Evolutionary conservation across 92 coral and sea anemone species (phyloP).

Genomic region (Epizoanthus ramosus): DNA sequence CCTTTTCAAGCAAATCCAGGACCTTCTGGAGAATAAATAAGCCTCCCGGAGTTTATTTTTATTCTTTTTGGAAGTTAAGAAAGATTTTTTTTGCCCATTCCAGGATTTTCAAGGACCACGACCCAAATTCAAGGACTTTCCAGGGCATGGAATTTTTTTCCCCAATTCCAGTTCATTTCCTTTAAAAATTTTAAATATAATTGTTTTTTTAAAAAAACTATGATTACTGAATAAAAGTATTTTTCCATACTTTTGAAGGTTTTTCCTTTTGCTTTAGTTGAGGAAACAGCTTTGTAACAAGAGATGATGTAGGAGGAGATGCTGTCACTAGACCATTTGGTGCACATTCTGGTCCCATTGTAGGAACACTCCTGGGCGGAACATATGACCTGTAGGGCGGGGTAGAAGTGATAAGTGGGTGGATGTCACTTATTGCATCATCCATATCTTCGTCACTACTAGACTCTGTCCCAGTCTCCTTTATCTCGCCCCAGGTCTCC

Average conservation of each 20-base stretch:
- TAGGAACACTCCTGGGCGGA: not conserved
- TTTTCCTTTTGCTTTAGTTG: slow-evolving; percentile 76
- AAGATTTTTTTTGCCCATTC: no score
- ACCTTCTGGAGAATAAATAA: no score
- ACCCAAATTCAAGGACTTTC: no score
- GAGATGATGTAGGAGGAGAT: slow-evolving; percentile 95
- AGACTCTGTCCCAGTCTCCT: slow-evolving; percentile 56
- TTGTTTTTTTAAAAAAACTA: no score
- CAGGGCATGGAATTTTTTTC: no score
- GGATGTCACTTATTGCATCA: slow-evolving; percentile 73
- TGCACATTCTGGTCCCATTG: not conserved
- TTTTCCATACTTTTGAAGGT: slow-evolving; percentile 34
- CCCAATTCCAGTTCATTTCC: no score
- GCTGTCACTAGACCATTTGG: slow-evolving; percentile 48
- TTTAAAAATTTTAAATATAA: no score
- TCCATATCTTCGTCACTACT: slow-evolving; percentile 68
- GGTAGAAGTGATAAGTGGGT: slow-evolving; percentile 54
- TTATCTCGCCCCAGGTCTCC: slow-evolving; percentile 85
- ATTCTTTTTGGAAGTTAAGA: no score
- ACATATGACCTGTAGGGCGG: slow-evolving; percentile 25
- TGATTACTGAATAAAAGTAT: not conserved
- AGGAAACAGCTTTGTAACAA: slow-evolving; percentile 93
- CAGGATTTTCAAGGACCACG: no score
- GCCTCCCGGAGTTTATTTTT: no score
- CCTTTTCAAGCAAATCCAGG: no score